These are phyloP conservation scores for Orussus abietinus DNA, from an alignment of 1,140 invertebrate species.

Conservation along the genomic window DNA sequence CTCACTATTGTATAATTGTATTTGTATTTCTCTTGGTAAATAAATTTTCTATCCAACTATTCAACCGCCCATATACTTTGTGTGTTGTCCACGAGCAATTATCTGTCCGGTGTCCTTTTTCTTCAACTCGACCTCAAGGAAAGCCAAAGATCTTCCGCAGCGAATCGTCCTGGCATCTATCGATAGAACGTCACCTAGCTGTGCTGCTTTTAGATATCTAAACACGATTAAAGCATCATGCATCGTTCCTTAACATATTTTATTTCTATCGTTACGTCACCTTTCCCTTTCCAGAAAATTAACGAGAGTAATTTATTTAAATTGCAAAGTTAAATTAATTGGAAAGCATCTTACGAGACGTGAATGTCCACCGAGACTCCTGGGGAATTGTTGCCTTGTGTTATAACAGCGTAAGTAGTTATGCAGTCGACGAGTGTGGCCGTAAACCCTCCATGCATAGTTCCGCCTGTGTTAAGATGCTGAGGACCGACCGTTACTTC, in stretches of 20 bases:
- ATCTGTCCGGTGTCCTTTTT: conserved; percentile 69
- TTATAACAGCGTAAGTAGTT: conserved; percentile 76
- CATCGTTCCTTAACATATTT: no score
- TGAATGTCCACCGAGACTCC: conserved; percentile 75
- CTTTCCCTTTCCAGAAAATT: conserved; percentile 22
- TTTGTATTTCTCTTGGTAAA: neutral
- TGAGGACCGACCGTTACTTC: conserved; percentile 75
- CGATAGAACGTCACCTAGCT: conserved; percentile 71
- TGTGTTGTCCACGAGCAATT: conserved; percentile 75
- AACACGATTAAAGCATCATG: conserved; percentile 1
- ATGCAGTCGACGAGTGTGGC: conserved; percentile 78
- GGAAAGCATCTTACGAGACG: conserved; percentile 57
- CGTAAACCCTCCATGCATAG: conserved; percentile 81
- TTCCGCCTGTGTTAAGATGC: conserved; percentile 71
- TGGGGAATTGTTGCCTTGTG: conserved; percentile 57
- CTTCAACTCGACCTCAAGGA: conserved; percentile 71
- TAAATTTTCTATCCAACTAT: conserved; percentile 1
- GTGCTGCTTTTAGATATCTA: conserved; percentile 72
- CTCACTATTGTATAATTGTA: no score
- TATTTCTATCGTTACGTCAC: no score
- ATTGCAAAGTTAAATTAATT: conserved; percentile 9
- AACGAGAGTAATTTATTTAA: conserved; percentile 17
- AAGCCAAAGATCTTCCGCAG: conserved; percentile 74
- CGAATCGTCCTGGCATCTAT: conserved; percentile 78
- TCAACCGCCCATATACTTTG: conserved; percentile 72